Base-by-base conservation (phyloP, 2,797 vertebrate genomes). In the Poeciliopsis presidionis region DNA sequence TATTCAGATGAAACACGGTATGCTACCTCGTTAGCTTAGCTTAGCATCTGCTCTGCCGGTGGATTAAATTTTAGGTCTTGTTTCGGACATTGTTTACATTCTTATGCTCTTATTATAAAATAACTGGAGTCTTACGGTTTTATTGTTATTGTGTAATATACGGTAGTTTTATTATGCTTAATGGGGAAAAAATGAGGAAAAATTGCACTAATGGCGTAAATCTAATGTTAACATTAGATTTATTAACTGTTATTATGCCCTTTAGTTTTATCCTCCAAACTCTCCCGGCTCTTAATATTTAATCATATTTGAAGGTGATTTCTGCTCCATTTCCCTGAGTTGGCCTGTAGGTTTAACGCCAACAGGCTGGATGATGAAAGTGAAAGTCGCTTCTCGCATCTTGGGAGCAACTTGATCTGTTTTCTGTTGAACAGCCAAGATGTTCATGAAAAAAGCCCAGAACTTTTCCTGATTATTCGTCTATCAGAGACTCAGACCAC, bases 1-100 rank as follows among this genome's bases (percentile, higher is more conserved):
- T 85, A 95, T 99, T 84, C 96, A 98, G 94, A 98, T 99, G 97
- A 99, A 99, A 95, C 96, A 97, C 76, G 98, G 98, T 99, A 91
- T 85, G 92, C 85, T 87, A 86, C 78, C 76, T 88, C 86, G 45
- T 90, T 94, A 91, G 88, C 91, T 87, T 91, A 89, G 91, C 91
- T 49, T 67, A 67, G 39, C 65, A 43, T 69, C 18, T 4, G 22
- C 1, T 74, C 59, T 84, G 61, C 76, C 77, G 72, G 79, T 61
- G 45, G 11, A 22, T 51, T 30, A 30, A 30, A 30, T 30, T 30
- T 30, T 2, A 59, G 71, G 0, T 70, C n/a, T 57, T 28, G n/a
- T 33, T 8, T 43, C 25, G 39, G 41, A 80, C 8, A 1, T n/a
- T 57, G 8, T 72, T 25, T 22, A 51, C 20, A 30, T 7, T 72